Evolutionary conservation across 2,888 invertebrate species (phyloP).

Genomic region (Microchrysa polita): DNA sequence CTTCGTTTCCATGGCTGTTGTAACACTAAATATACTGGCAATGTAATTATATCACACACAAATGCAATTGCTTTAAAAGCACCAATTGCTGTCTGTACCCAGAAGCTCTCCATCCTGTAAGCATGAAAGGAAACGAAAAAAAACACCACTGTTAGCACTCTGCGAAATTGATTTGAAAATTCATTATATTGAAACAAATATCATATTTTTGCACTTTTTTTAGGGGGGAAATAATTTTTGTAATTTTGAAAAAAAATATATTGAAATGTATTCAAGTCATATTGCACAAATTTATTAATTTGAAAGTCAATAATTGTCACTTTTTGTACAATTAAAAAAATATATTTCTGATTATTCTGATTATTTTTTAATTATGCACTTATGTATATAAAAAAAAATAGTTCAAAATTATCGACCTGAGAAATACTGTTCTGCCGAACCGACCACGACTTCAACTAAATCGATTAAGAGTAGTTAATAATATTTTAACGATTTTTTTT

Average conservation of each 20-base stretch:
- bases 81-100: conserved; percentile 77
- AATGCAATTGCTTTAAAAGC: conserved; percentile 83
- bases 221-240: not conserved
- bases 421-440: conserved; percentile 1
- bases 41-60: conserved; percentile 89
- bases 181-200: too few species aligned
- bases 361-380: not conserved
- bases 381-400: not conserved
- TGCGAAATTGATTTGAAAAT: not conserved
- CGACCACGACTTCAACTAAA: conserved; percentile 22
- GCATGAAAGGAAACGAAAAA: conserved; percentile 52
- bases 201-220: not conserved
- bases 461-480: not conserved
- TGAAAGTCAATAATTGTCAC: not conserved
- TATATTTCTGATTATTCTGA: not conserved
- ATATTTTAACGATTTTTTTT: conserved; percentile 11
- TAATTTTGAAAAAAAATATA: too few species aligned
- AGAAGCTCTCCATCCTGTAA: conserved; percentile 72
- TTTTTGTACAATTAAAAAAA: conserved; percentile 1
- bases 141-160: conserved; percentile 25
- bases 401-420: not conserved
- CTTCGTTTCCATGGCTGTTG: conserved; percentile 90
- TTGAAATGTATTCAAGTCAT: too few species aligned
- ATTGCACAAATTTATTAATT: too few species aligned
- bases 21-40: conserved; percentile 87